Conservation (phyloP, 1,140 invertebrate species). For the Neodiprion lecontei region DNA sequence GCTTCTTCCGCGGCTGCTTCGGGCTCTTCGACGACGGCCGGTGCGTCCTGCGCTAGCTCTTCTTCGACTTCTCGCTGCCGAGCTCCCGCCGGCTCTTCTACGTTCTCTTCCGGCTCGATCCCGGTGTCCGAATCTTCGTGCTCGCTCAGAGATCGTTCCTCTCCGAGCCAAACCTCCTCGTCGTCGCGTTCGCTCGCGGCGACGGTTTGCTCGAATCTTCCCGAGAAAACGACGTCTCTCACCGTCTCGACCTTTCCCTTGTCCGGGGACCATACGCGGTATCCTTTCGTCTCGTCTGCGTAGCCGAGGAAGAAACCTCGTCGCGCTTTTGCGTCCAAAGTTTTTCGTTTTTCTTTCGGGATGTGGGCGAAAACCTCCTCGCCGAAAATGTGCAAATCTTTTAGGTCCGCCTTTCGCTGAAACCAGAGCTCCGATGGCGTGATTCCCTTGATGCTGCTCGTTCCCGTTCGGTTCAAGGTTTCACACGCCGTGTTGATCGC, state of each 20-base stretch:
- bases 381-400: slow-evolving; percentile 47
- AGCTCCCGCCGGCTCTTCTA: not conserved
- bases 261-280: slow-evolving; percentile 29
- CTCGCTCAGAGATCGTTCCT: not conserved
- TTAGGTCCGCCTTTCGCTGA: slow-evolving; percentile 39
- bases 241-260: slow-evolving; percentile 26
- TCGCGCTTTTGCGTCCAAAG: slow-evolving; percentile 46
- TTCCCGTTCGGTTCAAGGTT: slow-evolving; percentile 51
- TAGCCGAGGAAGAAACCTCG: slow-evolving; percentile 52
- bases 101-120: slow-evolving; percentile 1
- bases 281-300: slow-evolving; percentile 47
- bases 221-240: slow-evolving; percentile 31
- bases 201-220: not conserved
- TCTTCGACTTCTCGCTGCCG: slow-evolving; percentile 8
- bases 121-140: not conserved
- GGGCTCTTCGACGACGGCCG: slow-evolving; percentile 5
- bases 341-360: slow-evolving; percentile 46
- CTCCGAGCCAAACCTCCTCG: slow-evolving; percentile 1
- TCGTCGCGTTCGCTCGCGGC: not conserved
- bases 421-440: slow-evolving; percentile 51
- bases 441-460: slow-evolving; percentile 37
- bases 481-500: slow-evolving; percentile 49
- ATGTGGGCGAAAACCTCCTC: slow-evolving; percentile 45
- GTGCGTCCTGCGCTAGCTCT: slow-evolving; percentile 8
- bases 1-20: not conserved